Base-by-base conservation (phyloP, 2,797 vertebrate genomes). In the Pipistrellus pygmaeus region DNA sequence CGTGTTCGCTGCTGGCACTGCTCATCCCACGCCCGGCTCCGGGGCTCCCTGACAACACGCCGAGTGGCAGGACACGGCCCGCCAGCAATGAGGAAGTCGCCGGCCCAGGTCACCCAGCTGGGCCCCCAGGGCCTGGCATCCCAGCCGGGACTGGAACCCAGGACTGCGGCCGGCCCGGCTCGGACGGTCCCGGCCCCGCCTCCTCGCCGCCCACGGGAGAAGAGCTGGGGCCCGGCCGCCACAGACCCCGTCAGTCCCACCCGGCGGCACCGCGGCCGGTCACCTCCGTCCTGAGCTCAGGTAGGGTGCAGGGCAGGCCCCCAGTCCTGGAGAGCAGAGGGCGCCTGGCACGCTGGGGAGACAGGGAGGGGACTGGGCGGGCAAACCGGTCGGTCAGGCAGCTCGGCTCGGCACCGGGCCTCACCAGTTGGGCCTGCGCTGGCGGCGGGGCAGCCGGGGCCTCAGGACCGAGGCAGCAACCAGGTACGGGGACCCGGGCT, bases 41-140 rank as follows among this genome's bases (percentile, higher is more conserved):
- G 83, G 2, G 46, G 38, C 73, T 44, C 73, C 71, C 68, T 20
- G 57, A 68, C 77, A 89, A 7, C 38, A 41, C 38, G 38, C 38
- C 38, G 38, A 41, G 6, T 6, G 38, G 38, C 38, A 41, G 38
- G 38, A 41, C 38, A 5, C 38, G 38, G 38, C 38, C 38, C 38
- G 38, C 7, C 69, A 90, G 85, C 91, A 90, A 76, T 72, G 89
- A 97, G 95, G 96, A 97, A 93, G 95, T 97, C 96, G 95, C 78
- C 35, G 35, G 46, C 38, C 77, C 27, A 13, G n/a, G 71, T 73
- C 88, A 94, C 92, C 86, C 78, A 90, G 90, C 92, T 10, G 44
- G 75, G 68, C 81, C 1, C 1, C 2, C 0, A 20, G 68, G 64
- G 44, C 6, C 68, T 69, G 46, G 93, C 78, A 23, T 20, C 71